Evolutionary conservation across 2,888 invertebrate genomes (phyloP).

Genomic region (Brachycybe producta): DNA sequence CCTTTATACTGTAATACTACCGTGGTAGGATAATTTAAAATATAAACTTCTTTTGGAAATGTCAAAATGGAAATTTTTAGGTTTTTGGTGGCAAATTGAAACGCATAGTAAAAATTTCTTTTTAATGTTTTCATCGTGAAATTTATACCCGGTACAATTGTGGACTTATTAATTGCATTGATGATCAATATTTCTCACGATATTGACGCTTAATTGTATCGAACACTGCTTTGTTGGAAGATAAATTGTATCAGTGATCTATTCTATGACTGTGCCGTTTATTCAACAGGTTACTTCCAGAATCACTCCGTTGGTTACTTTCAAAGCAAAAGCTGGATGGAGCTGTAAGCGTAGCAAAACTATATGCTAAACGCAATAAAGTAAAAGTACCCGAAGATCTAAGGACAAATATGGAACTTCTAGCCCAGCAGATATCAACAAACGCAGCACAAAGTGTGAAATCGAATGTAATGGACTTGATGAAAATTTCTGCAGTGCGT

Average conservation of each 20-base stretch:
- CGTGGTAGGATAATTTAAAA: too few relatives aligned
- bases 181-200: too few relatives aligned
- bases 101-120: too few relatives aligned
- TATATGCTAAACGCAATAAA: constrained; percentile 8
- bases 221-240: too few relatives aligned
- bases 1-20: too few relatives aligned
- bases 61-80: too few relatives aligned
- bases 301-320: constrained; percentile 18
- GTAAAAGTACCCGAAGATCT: background rate
- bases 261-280: background rate
- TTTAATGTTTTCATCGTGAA: too few relatives aligned
- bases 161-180: too few relatives aligned
- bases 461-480: constrained; percentile 14
- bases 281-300: constrained; percentile 16
- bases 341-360: constrained; percentile 10
- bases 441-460: constrained; percentile 3
- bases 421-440: constrained; percentile 12
- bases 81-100: too few relatives aligned
- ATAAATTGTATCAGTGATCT: background rate
- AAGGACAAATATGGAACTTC: constrained; percentile 2
- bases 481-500: constrained; percentile 11
- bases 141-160: too few relatives aligned
- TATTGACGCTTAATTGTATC: too few relatives aligned
- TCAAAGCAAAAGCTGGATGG: constrained; percentile 13
- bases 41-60: too few relatives aligned